These are phyloP conservation scores for Dichetophora obliterata DNA, from an alignment of 2,888 invertebrate species.

Conservation along the genomic window DNA sequence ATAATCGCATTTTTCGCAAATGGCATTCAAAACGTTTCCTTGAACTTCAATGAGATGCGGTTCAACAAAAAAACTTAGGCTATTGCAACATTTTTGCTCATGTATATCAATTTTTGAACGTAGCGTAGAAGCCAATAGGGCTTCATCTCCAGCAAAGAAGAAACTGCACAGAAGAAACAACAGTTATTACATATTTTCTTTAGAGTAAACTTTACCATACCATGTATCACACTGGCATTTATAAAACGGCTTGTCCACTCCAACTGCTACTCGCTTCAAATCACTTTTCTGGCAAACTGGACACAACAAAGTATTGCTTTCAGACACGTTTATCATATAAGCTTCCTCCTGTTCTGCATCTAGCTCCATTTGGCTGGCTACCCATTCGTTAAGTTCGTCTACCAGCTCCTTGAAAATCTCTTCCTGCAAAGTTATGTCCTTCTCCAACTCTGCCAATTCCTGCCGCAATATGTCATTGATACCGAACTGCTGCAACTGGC, in stretches of 20 bases:
- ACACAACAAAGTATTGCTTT: conserved; percentile 71
- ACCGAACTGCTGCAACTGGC: conserved; percentile 42
- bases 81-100: conserved; percentile 54
- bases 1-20: conserved; percentile 64
- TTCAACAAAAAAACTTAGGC: conserved; percentile 61
- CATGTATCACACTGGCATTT: conserved; percentile 67
- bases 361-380: conserved; percentile 59
- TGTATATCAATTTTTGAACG: conserved; percentile 54
- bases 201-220: conserved; percentile 41
- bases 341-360: conserved; percentile 59
- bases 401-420: conserved; percentile 63
- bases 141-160: conserved; percentile 49
- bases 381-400: conserved; percentile 64
- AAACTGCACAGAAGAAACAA: conserved; percentile 50
- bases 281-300: conserved; percentile 72
- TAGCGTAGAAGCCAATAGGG: conserved; percentile 49
- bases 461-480: conserved; percentile 58
- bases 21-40: conserved; percentile 52
- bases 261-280: conserved; percentile 14
- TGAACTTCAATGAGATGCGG: conserved; percentile 33
- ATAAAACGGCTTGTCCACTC: conserved; percentile 59
- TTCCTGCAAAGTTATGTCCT: conserved; percentile 61
- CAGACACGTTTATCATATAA: conserved; percentile 59
- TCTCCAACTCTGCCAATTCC: conserved; percentile 62
- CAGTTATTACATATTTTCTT: background rate